phyloP scores from a whole-genome alignment of 2,113 vertebrate genomes.

The Ochotona princeps region DNA sequence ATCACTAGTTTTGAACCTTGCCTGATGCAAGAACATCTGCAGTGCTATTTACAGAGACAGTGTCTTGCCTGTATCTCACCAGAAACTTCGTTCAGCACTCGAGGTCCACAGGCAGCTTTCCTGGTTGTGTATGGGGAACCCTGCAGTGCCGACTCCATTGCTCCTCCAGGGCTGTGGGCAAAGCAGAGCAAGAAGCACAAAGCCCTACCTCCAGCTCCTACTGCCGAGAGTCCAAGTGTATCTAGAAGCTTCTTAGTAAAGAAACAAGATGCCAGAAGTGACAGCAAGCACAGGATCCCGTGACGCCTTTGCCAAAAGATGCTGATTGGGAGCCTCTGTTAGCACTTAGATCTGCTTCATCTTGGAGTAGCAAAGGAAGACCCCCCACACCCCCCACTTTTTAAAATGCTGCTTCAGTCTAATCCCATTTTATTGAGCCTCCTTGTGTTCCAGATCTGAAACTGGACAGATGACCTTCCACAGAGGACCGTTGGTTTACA shows the following conservation, averaged over 20 bases:
- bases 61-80: not conserved
- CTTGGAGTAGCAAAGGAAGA: not conserved
- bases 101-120: accelerated
- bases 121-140: accelerated
- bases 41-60: not conserved
- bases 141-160: accelerated
- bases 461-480: not conserved
- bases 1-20: not conserved
- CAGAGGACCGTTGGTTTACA: too few species aligned
- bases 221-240: not conserved
- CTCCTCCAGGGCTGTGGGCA: not conserved
- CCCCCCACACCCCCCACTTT: not conserved
- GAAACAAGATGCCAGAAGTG: not conserved
- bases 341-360: not conserved
- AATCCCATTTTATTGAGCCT: not conserved
- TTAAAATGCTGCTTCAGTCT: not conserved
- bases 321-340: not conserved
- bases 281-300: not conserved
- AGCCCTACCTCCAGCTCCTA: not conserved
- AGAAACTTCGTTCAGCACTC: accelerated
- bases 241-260: not conserved
- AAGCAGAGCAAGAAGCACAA: not conserved
- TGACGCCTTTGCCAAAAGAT: not conserved
- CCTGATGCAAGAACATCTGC: too few species aligned
- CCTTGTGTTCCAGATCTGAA: not conserved